Percentiles rank a stretch among this genome's conserved stretches.
phyloP scores from a whole-genome alignment of 2,113 vertebrate genomes.

The Clinocottus analis region DNA sequence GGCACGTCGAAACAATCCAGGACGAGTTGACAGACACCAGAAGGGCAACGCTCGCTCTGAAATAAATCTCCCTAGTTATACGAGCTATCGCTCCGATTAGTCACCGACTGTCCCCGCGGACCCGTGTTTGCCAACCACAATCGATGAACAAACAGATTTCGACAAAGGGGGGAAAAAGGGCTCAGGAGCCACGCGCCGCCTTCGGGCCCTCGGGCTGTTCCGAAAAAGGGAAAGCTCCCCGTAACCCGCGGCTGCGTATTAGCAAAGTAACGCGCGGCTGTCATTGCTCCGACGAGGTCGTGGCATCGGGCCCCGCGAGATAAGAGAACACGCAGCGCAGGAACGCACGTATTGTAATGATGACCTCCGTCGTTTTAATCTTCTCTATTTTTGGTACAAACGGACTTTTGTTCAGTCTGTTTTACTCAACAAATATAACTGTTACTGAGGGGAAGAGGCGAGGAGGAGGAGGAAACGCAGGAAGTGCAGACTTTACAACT shows the following conservation, averaged over 20 bases:
- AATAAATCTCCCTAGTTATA: constrained; percentile 37
- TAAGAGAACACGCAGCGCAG: neutral
- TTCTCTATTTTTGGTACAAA: neutral
- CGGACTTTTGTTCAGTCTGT: neutral
- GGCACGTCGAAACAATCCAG: neutral
- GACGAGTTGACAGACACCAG: constrained; percentile 13
- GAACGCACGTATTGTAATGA: neutral
- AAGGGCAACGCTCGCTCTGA: constrained; percentile 13
- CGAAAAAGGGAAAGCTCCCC: neutral
- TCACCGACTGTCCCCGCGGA: constrained; percentile 35
- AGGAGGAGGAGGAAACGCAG: neutral
- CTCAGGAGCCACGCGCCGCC: neutral
- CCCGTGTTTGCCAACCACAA: constrained; percentile 52
- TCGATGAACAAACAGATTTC: constrained; percentile 38
- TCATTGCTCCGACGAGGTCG: constrained; percentile 34
- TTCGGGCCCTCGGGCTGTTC: neutral
- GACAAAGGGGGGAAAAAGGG: constrained; percentile 2
- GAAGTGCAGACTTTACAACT: constrained; percentile 20
- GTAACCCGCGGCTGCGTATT: constrained; percentile 8
- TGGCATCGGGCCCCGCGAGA: constrained; percentile 4
- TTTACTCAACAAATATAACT: neutral
- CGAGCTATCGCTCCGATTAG: constrained; percentile 32
- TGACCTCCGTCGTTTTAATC: neutral
- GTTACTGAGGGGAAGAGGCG: neutral
- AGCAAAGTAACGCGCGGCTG: constrained; percentile 25